A percentile compares a stretch with the other conserved stretches of the same genome.
Evolutionary conservation across 2,888 invertebrate genomes (phyloP).

Genomic region (Mongoloraphidia duomilia): DNA sequence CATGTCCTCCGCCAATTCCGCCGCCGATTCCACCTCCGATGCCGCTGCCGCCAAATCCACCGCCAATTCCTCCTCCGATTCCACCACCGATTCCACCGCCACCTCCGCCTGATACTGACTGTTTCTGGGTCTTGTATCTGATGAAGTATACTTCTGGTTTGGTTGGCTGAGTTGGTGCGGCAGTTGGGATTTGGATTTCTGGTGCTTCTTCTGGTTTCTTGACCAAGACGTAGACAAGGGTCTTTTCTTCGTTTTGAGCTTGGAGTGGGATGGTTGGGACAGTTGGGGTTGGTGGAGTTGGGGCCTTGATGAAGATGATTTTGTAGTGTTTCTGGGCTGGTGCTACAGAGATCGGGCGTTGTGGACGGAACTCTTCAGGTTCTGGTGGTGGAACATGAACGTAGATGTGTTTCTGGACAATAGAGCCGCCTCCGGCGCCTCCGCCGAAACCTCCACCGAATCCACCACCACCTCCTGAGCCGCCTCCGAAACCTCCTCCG

Average conservation of each 20-base stretch:
- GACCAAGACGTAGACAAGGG: conserved; percentile 75
- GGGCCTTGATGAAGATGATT: conserved; percentile 85
- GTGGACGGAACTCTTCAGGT: conserved; percentile 54
- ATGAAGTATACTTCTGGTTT: conserved; percentile 87
- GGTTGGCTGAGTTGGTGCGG: conserved; percentile 68
- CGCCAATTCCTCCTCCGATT: conserved; percentile 26
- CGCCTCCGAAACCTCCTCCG: conserved; percentile 22
- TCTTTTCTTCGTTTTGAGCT: conserved; percentile 76
- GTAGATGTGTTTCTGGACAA: conserved; percentile 77
- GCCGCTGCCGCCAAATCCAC: conserved; percentile 25
- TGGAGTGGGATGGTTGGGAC: conserved; percentile 64
- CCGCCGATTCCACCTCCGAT: conserved; percentile 26
- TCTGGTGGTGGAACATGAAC: conserved; percentile 83
- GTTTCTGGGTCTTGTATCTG: conserved; percentile 60
- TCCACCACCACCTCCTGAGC: conserved; percentile 26
- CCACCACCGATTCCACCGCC: conserved; percentile 32
- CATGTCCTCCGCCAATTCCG: conserved; percentile 20
- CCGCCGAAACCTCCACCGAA: conserved; percentile 36
- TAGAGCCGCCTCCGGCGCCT: conserved; percentile 34
- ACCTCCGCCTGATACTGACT: conserved; percentile 31
- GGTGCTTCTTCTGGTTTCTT: conserved; percentile 78
- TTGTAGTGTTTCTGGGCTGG: conserved; percentile 81
- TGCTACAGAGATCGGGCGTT: conserved; percentile 50
- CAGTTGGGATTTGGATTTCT: conserved; percentile 62
- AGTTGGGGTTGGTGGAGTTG: conserved; percentile 62